Base-by-base conservation (phyloP, 2,797 vertebrate species). In the Rallus crepitans region DNA sequence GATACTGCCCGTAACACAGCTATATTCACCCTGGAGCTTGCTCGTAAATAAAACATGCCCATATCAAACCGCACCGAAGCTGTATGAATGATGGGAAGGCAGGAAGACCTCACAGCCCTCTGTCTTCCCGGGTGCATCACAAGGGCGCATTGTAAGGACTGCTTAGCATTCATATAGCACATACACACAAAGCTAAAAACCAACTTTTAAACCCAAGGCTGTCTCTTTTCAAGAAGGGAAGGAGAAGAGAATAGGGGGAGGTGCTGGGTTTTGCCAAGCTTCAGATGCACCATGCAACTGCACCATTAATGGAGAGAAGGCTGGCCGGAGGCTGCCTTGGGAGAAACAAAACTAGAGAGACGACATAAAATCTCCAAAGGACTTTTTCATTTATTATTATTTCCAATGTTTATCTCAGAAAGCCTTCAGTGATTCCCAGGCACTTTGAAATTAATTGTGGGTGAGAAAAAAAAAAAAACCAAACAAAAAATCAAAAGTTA, bases 391-490 rank as follows among this genome's bases (percentile, higher is more conserved):
- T 78, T 90, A 92, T 84, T 79, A 65, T 96, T 88, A 48, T 96
- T 96, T 97, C 96, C 93, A 97, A 97, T 96, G 97, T 56, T 35
- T 61, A 28, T 50, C 98, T 98, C 93, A 97, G 98, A 98, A 98
- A 98, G 98, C 95, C 92, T 75, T 77, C 90, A 84, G 91, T 93
- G 97, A 93, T 95, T 97, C 94, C 63, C 86, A 98, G 97, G 97
- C 97, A 98, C 98, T 98, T 98, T 94, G 45, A 96, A 97, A 98
- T 97, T 96, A 97, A 98, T 82, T 86, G 98, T 97, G 97, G 97
- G 33, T 68, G 48, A 90, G 53, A 31, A 73, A 92, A 85, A 61
- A 71, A 56, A 47, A 72, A 5, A 42, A 45, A 45, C 18, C 18
- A 63, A 72, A 73, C 8, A 59, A 72, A 73, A 56, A 12, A n/a